Base-by-base conservation (phyloP, 2,888 invertebrate genomes). In the Dryocosmus kuriphilus region DNA sequence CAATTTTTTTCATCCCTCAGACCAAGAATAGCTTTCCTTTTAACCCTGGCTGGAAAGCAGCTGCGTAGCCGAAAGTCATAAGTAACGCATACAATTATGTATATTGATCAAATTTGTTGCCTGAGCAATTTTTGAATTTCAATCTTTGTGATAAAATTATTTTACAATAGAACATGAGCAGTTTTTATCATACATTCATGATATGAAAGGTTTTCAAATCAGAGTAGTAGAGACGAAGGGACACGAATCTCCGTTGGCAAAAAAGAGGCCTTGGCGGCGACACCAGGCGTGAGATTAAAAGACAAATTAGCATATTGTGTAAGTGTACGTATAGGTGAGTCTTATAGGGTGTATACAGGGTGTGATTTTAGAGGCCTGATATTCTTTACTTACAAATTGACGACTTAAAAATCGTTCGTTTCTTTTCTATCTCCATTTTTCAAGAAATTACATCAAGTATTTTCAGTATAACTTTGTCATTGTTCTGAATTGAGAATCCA, bases 241-340 rank as follows among this genome's bases (percentile, higher is more conserved):
- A 81, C 81, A 80, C 79, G 81, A 83, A 83, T 84, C 83, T 82
- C 82, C 80, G 77, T 80, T 74, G 78, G 80, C 80, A 82, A 84
- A 84, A 81, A 83, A 83, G 82, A 78, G 81, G 79, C 80, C 80
- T 67, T 76, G 79, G 76, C 77, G 77, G 82, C 83, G 86, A 85
- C 85, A 86, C 85, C 87, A 85, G 87, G 86, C 86, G 86, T 85
- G 88, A 89, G 89, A 90, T 90, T 90, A 90, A 90, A 90, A 89
- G 88, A 85, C 85, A 88, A 89, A 90, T 90, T 90, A 89, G 89
- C 90, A 90, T 90, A 89, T 89, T 88, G 88, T 85, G 85, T 86
- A 84, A 86, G 86, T 86, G 85, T 51, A 51, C 8, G 51, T 9
- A n/a, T n/a, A 9, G 3, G n/a, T n/a, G 51, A n/a, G 51, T 73